Conservation (phyloP, 2,113 vertebrate species). For the Aldabrachelys gigantea region DNA sequence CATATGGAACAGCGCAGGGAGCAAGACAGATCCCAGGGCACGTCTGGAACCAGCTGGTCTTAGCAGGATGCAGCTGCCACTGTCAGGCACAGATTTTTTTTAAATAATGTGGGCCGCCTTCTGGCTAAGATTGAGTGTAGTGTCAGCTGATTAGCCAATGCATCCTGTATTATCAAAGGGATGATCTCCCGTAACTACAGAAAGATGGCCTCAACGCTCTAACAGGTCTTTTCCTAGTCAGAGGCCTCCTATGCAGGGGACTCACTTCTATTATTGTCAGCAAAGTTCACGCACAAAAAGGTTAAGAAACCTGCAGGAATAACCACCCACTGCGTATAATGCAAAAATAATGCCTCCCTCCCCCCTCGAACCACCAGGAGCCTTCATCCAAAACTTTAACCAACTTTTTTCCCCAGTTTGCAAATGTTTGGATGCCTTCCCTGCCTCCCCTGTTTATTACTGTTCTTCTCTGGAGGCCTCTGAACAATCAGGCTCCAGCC, state of each 20-base stretch:
- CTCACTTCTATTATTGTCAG: fast-evolving
- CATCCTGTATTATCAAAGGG: not conserved
- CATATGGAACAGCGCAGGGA: conserved; percentile 47
- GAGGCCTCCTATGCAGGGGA: not conserved
- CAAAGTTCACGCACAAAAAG: fast-evolving
- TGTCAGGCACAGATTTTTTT: conserved; percentile 41
- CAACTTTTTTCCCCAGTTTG: not conserved
- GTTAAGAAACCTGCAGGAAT: not conserved
- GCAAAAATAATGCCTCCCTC: not conserved
- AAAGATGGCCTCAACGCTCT: not conserved
- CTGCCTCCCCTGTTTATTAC: not conserved
- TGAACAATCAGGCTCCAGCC: not conserved
- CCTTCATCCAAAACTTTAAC: not conserved
- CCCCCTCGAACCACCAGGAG: fast-evolving
- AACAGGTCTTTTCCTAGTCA: not conserved
- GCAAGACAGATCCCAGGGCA: conserved; percentile 58
- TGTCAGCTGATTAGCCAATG: not conserved
- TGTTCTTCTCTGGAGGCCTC: fast-evolving
- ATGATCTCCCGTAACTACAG: not conserved
- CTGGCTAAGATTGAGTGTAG: conserved; percentile 31
- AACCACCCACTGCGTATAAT: not conserved
- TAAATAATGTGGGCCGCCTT: conserved; percentile 5
- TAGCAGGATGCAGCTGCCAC: conserved; percentile 53
- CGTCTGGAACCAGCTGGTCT: conserved; percentile 58
- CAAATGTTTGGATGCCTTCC: not conserved